Evolutionary conservation across 2,888 invertebrate genomes (phyloP).

Genomic region (Lymantria dispar): DNA sequence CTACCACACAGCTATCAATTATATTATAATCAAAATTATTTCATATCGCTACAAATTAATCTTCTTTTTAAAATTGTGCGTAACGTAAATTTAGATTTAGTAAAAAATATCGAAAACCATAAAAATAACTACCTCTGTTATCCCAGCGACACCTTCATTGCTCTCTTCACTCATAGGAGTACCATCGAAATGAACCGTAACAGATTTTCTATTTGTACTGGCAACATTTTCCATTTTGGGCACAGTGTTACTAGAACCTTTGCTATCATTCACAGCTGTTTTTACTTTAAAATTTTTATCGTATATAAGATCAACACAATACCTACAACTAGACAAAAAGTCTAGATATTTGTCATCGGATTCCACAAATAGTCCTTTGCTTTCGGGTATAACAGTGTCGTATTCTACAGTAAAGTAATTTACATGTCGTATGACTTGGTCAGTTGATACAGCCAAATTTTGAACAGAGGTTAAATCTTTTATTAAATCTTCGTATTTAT

Average conservation of each 20-base stretch:
- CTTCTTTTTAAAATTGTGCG: no score
- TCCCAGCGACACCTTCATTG: slow-evolving; percentile 41
- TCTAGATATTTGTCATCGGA: slow-evolving; percentile 24
- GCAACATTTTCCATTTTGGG: slow-evolving; percentile 22
- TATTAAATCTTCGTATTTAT: slow-evolving; percentile 45
- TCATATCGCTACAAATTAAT: no score
- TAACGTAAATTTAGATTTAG: no score
- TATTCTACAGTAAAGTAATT: slow-evolving; percentile 67
- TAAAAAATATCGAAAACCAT: no score
- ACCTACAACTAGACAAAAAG: slow-evolving; percentile 43
- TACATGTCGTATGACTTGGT: slow-evolving; percentile 52
- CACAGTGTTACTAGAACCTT: slow-evolving; percentile 24
- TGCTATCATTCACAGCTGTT: slow-evolving; percentile 40
- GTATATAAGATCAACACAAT: slow-evolving; percentile 46
- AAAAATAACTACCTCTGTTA: slow-evolving; percentile 49
- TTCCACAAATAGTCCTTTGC: slow-evolving; percentile 23
- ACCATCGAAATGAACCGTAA: slow-evolving; percentile 48
- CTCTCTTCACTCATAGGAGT: slow-evolving; percentile 37
- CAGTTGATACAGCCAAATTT: slow-evolving; percentile 43
- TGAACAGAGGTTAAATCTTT: slow-evolving; percentile 58
- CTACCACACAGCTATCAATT: no score
- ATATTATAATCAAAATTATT: no score
- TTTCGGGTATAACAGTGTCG: slow-evolving; percentile 29
- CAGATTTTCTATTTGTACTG: slow-evolving; percentile 24
- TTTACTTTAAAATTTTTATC: slow-evolving; percentile 45